A percentile compares a stretch with the other conserved stretches of the same genome.
Evolutionary conservation across 2,888 invertebrate genomes (phyloP).

Genomic region (Phania funesta): DNA sequence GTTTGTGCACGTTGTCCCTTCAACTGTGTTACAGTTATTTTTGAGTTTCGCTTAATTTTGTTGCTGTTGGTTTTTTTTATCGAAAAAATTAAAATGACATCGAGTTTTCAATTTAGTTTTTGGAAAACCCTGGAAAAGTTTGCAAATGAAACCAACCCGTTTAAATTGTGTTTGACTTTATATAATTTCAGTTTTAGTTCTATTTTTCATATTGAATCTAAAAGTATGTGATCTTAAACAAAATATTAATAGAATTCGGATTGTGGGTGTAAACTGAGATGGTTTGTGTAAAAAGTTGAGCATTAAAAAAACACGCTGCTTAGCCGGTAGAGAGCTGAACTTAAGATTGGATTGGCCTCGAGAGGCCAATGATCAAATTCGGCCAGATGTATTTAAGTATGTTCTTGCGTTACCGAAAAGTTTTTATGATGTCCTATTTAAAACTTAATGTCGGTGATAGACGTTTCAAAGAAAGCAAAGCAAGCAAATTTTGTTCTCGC

Average conservation of each 20-base stretch:
- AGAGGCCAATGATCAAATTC: too few species aligned
- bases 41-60: not conserved
- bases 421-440: too few species aligned
- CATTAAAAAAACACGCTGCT: too few species aligned
- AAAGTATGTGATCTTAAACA: not conserved
- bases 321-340: too few species aligned
- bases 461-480: too few species aligned
- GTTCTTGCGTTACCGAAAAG: too few species aligned
- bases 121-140: conserved; percentile 46
- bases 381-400: too few species aligned
- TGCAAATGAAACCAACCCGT: not conserved
- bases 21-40: not conserved
- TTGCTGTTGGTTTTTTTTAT: not conserved
- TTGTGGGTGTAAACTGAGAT: too few species aligned
- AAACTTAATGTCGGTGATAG: too few species aligned
- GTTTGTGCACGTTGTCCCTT: not conserved
- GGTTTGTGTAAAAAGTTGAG: too few species aligned
- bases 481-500: too few species aligned
- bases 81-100: conserved; percentile 36
- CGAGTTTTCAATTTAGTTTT: conserved; percentile 63
- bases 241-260: not conserved
- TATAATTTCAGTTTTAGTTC: not conserved
- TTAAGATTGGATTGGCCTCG: too few species aligned
- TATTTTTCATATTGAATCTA: not conserved
- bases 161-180: not conserved